phyloP scores from a whole-genome alignment of 2,797 vertebrate genomes.

The Pelobates cultripes region DNA sequence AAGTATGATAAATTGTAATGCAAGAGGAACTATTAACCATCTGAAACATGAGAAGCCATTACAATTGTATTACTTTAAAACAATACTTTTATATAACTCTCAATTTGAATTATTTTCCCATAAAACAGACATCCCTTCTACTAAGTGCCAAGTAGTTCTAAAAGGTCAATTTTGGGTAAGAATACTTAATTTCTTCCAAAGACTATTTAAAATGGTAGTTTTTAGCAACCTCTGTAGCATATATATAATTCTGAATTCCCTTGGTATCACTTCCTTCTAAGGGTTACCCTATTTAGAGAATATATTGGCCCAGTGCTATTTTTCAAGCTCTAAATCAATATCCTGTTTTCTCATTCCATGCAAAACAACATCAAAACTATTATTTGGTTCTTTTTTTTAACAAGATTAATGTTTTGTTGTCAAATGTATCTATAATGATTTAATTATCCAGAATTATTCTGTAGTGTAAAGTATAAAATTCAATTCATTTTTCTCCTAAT shows the following conservation, averaged over 20 bases:
- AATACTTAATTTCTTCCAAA: conserved; percentile 14
- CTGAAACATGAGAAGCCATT: too few relatives aligned
- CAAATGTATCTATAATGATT: not conserved
- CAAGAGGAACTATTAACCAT: too few relatives aligned
- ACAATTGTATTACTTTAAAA: not conserved
- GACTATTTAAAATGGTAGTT: conserved; percentile 10
- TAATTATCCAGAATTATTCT: too few relatives aligned
- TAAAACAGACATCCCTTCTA: conserved; percentile 7
- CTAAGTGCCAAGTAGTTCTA: conserved; percentile 1
- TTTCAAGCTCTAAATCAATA: not conserved
- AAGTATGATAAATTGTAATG: too few relatives aligned
- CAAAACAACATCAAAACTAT: not conserved
- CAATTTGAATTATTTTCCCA: conserved; percentile 1
- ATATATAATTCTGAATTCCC: conserved; percentile 24
- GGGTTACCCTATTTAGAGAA: conserved; percentile 7
- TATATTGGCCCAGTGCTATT: not conserved
- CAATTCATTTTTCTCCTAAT: too few relatives aligned
- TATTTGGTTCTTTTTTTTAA: not conserved
- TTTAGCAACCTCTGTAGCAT: conserved; percentile 1
- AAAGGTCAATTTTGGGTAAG: not conserved
- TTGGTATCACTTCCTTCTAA: conserved; percentile 6
- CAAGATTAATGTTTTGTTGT: not conserved
- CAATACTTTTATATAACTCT: not conserved
- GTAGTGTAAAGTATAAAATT: too few relatives aligned
- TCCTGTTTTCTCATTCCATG: not conserved